Conservation (phyloP, 2,113 vertebrate genomes). For the Amphiprion ocellaris region DNA sequence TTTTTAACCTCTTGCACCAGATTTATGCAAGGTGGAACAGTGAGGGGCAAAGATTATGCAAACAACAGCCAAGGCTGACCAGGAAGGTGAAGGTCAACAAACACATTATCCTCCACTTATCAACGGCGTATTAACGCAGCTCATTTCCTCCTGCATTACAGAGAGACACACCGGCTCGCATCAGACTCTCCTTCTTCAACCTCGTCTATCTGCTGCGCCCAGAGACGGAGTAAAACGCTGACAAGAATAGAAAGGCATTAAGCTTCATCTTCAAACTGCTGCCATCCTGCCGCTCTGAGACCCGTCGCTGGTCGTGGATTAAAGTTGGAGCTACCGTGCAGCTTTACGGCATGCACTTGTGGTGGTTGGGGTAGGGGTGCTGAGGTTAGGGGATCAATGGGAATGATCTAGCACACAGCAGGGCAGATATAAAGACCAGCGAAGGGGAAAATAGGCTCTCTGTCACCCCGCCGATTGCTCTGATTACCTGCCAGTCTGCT, state of each 20-base stretch:
- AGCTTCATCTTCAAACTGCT: conserved; percentile 22
- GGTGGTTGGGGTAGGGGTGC: conserved; percentile 13
- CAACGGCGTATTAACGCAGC: conserved; percentile 23
- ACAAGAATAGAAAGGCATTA: conserved; percentile 3
- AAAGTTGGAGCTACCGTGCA: conserved; percentile 4
- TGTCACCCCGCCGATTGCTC: conserved; percentile 46
- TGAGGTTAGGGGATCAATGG: conserved; percentile 27
- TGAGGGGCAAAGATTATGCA: conserved; percentile 42
- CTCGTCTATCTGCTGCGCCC: conserved; percentile 24
- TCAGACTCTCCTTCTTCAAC: conserved; percentile 3
- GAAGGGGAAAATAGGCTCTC: conserved; percentile 55
- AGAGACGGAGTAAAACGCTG: neutral
- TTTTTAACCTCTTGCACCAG: conserved; percentile 17
- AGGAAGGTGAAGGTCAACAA: conserved; percentile 46
- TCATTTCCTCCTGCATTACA: conserved; percentile 9
- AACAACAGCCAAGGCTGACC: conserved; percentile 25
- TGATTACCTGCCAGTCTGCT: conserved; percentile 53
- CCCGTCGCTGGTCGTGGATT: neutral
- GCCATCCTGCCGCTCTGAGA: neutral
- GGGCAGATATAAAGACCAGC: conserved; percentile 56
- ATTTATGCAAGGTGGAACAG: conserved; percentile 38
- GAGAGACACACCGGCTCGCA: conserved; percentile 14
- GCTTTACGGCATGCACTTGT: conserved; percentile 20
- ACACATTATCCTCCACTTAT: conserved; percentile 56
- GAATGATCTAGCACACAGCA: conserved; percentile 37